Percentiles rank a stretch among this genome's conserved stretches.
phyloP scores from a whole-genome alignment of 2,888 invertebrate species.

The Eremobia ochroleuca region DNA sequence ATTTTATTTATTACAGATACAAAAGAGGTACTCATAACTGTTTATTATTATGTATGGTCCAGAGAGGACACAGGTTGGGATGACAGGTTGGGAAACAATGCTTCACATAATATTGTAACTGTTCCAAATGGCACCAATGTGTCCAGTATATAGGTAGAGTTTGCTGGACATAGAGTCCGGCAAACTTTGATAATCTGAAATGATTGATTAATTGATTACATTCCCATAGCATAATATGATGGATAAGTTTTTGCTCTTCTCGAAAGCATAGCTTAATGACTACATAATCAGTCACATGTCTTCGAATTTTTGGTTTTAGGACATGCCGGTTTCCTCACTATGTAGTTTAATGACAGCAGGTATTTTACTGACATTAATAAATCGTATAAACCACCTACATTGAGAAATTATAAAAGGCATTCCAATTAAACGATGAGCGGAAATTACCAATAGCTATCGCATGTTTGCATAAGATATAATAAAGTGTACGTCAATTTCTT shows the following conservation, averaged over 20 bases:
- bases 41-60: no score
- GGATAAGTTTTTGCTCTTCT: slow-evolving; percentile 17
- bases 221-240: neutral
- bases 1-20: no score
- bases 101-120: no score
- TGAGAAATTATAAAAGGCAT: slow-evolving; percentile 5
- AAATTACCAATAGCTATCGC: slow-evolving; percentile 5
- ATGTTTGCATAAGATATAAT: slow-evolving; percentile 49
- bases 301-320: no score
- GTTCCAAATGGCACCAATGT: no score
- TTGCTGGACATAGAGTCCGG: no score
- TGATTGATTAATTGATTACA: slow-evolving; percentile 35
- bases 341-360: neutral
- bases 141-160: neutral
- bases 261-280: neutral
- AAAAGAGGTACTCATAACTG: no score
- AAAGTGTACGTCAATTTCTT: slow-evolving; percentile 17
- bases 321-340: neutral
- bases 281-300: no score
- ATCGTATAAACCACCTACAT: slow-evolving; percentile 37
- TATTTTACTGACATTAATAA: slow-evolving; percentile 25
- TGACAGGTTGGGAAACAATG: no score
- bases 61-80: no score
- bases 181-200: neutral
- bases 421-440: slow-evolving; percentile 9